Conservation (phyloP, 2,797 vertebrate species). For the Sebastes itinus region DNA sequence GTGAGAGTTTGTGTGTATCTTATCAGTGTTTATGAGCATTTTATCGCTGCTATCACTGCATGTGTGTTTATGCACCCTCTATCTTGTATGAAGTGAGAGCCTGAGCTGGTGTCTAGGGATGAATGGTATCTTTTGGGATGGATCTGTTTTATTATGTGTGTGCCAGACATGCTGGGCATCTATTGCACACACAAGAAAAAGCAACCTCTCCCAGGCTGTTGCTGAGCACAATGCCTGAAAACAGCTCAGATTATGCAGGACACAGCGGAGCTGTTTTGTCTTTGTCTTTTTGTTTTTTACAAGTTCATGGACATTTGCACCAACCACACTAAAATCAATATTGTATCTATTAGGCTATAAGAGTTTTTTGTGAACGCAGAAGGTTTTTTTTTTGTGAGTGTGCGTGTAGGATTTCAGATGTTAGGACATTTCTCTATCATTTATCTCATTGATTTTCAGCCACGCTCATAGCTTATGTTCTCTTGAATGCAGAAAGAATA, state of each 20-base stretch:
- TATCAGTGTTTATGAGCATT: background rate
- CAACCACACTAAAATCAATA: slow-evolving; percentile 63
- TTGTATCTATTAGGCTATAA: slow-evolving; percentile 45
- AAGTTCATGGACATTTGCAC: slow-evolving; percentile 51
- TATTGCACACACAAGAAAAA: slow-evolving; percentile 47
- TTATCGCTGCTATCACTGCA: slow-evolving; percentile 2
- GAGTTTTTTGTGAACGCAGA: slow-evolving; percentile 23
- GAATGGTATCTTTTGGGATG: slow-evolving; percentile 64
- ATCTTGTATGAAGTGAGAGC: slow-evolving; percentile 42
- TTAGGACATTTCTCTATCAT: slow-evolving; percentile 42
- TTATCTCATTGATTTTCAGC: slow-evolving; percentile 62
- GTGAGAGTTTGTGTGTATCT: slow-evolving; percentile 19
- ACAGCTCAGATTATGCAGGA: slow-evolving; percentile 59
- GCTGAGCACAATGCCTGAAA: slow-evolving; percentile 56
- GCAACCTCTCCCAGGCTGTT: slow-evolving; percentile 61
- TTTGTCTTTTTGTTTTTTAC: slow-evolving; percentile 5
- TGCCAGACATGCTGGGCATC: slow-evolving; percentile 65
- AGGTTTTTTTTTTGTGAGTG: slow-evolving; percentile 33
- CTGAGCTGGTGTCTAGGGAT: slow-evolving; percentile 59
- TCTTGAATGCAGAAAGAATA: slow-evolving; percentile 22
- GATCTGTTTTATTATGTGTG: slow-evolving; percentile 69
- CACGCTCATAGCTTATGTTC: slow-evolving; percentile 13
- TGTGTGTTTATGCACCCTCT: slow-evolving; percentile 34
- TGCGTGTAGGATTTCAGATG: slow-evolving; percentile 43
- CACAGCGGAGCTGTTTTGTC: slow-evolving; percentile 43